Conservation (phyloP, 2,797 vertebrate genomes). For the Hydrocynus forskahlii region DNA sequence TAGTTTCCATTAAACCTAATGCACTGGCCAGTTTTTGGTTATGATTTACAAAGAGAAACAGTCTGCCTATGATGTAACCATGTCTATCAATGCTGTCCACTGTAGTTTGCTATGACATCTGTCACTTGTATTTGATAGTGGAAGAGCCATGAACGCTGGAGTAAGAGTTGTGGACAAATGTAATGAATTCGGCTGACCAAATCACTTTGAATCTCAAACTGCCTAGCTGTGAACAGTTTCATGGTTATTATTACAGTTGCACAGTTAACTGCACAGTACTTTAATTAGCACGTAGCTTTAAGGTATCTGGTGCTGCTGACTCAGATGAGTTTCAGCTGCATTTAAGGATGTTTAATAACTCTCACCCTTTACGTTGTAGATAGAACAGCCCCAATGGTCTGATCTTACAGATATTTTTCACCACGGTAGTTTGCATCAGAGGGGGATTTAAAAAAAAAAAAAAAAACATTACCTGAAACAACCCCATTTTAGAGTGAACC, state of each 20-base stretch:
- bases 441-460: background rate
- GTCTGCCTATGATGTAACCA: background rate
- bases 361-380: background rate
- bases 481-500: background rate
- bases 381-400: background rate
- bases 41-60: background rate
- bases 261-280: background rate
- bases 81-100: background rate
- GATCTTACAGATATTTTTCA: background rate
- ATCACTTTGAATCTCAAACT: background rate
- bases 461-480: background rate
- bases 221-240: background rate
- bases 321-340: slow-evolving; percentile 9
- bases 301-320: background rate
- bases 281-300: slow-evolving; percentile 30
- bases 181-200: background rate
- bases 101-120: background rate
- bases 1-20: background rate
- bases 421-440: background rate
- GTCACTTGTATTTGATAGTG: background rate
- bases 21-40: background rate
- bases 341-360: background rate
- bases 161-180: background rate
- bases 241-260: background rate
- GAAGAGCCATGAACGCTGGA: background rate